These are phyloP conservation scores for Lepidurus couesii DNA, from an alignment of 1,140 invertebrate species.

Conservation along the genomic window DNA sequence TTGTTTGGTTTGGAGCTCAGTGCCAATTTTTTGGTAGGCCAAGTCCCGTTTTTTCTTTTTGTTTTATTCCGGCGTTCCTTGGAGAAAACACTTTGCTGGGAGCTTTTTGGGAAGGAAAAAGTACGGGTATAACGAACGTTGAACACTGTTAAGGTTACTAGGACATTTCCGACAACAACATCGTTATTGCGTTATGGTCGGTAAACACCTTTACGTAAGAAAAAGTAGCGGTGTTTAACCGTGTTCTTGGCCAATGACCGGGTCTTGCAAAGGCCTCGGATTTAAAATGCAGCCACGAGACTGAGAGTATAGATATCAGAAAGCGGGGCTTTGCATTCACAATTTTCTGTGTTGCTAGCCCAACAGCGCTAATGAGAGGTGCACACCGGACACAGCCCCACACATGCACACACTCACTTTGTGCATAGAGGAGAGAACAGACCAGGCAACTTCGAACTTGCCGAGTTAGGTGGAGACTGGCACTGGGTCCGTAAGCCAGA, in stretches of 20 bases:
- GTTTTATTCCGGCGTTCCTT: neutral
- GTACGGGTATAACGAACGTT: neutral
- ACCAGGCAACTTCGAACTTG: neutral
- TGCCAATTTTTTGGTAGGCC: neutral
- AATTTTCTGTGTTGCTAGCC: neutral
- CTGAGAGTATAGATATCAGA: neutral
- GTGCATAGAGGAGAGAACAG: neutral
- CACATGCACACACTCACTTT: neutral
- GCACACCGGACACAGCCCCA: neutral
- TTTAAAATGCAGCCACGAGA: too few species aligned
- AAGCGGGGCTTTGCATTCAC: neutral
- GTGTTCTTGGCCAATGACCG: conserved; percentile 6
- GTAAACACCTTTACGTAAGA: neutral
- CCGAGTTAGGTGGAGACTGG: neutral
- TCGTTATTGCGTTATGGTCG: neutral
- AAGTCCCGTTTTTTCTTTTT: neutral
- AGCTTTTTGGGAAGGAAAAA: too few species aligned
- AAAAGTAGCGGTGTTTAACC: neutral
- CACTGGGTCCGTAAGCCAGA: neutral
- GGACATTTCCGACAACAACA: neutral
- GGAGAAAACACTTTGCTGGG: neutral
- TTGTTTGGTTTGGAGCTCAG: neutral
- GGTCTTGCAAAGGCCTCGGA: too few species aligned
- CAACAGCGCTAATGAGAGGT: neutral
- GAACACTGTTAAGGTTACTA: neutral